A percentile compares a stretch with the other conserved stretches of the same genome.
These are phyloP conservation scores for Garra rufa DNA, from an alignment of 2,113 vertebrate genomes.

Conservation along the genomic window DNA sequence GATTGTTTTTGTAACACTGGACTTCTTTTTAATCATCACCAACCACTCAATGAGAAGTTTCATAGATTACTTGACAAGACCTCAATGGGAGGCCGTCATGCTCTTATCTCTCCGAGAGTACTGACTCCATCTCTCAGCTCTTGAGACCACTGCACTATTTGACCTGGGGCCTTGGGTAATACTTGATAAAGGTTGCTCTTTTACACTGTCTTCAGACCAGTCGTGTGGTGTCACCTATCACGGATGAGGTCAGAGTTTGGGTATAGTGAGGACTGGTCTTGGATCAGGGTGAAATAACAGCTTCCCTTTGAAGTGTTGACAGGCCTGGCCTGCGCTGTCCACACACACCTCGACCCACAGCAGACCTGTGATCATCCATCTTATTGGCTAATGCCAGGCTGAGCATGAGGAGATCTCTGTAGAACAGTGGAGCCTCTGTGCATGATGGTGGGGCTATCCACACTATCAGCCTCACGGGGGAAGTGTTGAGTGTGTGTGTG, in stretches of 20 bases:
- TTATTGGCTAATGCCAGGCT: constrained; percentile 61
- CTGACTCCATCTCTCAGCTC: constrained; percentile 32
- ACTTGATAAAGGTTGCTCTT: constrained; percentile 39
- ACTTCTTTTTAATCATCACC: constrained; percentile 8
- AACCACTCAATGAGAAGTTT: constrained; percentile 32
- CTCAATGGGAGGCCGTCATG: neutral
- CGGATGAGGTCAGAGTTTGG: constrained; percentile 34
- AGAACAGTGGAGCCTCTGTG: constrained; percentile 61
- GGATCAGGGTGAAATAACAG: constrained; percentile 32
- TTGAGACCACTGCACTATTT: constrained; percentile 37
- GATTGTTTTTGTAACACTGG: constrained; percentile 17
- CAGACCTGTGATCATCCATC: constrained; percentile 62
- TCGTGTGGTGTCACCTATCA: neutral
- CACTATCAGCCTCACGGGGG: constrained; percentile 45
- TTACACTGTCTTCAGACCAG: constrained; percentile 40
- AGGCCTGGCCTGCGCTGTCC: constrained; percentile 32
- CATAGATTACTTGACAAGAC: constrained; percentile 15
- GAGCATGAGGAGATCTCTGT: constrained; percentile 63
- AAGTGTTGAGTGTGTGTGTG: constrained; percentile 32
- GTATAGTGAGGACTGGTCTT: constrained; percentile 32
- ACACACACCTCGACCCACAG: constrained; percentile 44
- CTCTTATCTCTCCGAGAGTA: constrained; percentile 49
- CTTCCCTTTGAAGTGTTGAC: constrained; percentile 44
- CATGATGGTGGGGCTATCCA: constrained; percentile 37
- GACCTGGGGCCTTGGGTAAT: constrained; percentile 39